A percentile compares a stretch with the other conserved stretches of the same genome.
Conservation (phyloP, 2,113 vertebrate species). For the Peromyscus maniculatus region DNA sequence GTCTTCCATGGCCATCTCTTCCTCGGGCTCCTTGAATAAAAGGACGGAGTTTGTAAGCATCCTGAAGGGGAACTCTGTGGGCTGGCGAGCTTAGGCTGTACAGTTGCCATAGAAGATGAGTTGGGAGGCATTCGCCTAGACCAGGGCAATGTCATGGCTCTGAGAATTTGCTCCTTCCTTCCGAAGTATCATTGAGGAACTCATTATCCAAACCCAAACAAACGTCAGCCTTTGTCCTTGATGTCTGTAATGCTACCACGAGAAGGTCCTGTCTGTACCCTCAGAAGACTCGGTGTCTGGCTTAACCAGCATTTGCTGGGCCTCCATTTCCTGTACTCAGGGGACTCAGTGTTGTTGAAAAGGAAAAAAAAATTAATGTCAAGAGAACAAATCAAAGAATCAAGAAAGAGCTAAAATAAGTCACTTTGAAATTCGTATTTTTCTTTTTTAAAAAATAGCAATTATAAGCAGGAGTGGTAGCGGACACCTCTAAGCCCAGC, state of each 20-base stretch:
- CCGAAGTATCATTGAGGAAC: neutral
- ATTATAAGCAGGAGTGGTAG: neutral
- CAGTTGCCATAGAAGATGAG: neutral
- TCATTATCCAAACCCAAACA: neutral
- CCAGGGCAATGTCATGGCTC: neutral
- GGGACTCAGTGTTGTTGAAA: neutral
- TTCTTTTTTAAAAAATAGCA: neutral
- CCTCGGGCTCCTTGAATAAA: slow-evolving; percentile 58
- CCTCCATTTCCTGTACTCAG: neutral
- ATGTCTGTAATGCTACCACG: neutral
- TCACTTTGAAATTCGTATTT: neutral
- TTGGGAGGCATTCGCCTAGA: neutral
- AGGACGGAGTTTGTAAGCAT: slow-evolving; percentile 32
- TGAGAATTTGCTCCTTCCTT: neutral
- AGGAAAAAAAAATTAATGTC: slow-evolving; percentile 1
- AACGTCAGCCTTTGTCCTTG: neutral
- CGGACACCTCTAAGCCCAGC: neutral
- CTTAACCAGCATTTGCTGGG: neutral
- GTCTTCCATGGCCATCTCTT: slow-evolving; percentile 77
- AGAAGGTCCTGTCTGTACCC: slow-evolving; percentile 24
- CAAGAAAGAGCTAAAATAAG: neutral
- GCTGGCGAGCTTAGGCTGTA: neutral
- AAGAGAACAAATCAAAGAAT: neutral
- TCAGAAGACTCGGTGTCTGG: neutral
- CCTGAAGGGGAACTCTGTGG: neutral